These are phyloP conservation scores for Oedothorax gibbosus DNA, from an alignment of 1,140 invertebrate species.

Conservation along the genomic window DNA sequence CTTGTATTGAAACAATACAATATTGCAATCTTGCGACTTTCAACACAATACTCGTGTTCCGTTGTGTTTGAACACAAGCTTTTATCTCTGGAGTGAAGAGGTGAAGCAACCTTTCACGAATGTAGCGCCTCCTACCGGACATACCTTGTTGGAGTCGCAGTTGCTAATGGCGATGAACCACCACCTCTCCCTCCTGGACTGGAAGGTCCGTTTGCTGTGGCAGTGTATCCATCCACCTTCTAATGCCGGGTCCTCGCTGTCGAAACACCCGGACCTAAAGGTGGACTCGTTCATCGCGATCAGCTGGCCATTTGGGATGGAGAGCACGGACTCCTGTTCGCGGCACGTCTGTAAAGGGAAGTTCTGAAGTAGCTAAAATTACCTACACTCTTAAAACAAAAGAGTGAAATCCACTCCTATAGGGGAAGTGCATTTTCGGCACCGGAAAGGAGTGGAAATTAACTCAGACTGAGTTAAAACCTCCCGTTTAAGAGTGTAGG, in stretches of 20 bases:
- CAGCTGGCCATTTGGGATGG: slow-evolving; percentile 79
- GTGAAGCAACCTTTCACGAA: no score
- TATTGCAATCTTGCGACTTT: no score
- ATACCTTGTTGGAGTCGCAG: slow-evolving; percentile 75
- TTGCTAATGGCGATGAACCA: slow-evolving; percentile 83
- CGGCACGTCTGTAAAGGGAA: slow-evolving; percentile 74
- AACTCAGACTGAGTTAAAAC: no score
- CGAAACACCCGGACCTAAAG: slow-evolving; percentile 69
- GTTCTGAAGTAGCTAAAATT: background rate
- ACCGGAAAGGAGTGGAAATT: no score
- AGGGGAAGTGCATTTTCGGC: no score
- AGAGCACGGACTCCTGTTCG: slow-evolving; percentile 77
- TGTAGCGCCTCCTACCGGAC: background rate
- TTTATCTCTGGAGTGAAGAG: no score
- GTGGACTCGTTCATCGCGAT: slow-evolving; percentile 77
- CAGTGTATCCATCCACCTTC: slow-evolving; percentile 69
- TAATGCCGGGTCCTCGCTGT: slow-evolving; percentile 64
- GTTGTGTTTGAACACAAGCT: no score
- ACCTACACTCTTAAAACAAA: no score
- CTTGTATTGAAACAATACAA: no score
- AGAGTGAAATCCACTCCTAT: no score
- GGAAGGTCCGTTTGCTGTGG: slow-evolving; percentile 74
- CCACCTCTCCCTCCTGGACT: slow-evolving; percentile 79
- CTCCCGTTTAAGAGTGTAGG: no score
- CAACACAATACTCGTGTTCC: no score